Base-by-base conservation (phyloP, 2,113 vertebrate species). In the Alosa alosa region DNA sequence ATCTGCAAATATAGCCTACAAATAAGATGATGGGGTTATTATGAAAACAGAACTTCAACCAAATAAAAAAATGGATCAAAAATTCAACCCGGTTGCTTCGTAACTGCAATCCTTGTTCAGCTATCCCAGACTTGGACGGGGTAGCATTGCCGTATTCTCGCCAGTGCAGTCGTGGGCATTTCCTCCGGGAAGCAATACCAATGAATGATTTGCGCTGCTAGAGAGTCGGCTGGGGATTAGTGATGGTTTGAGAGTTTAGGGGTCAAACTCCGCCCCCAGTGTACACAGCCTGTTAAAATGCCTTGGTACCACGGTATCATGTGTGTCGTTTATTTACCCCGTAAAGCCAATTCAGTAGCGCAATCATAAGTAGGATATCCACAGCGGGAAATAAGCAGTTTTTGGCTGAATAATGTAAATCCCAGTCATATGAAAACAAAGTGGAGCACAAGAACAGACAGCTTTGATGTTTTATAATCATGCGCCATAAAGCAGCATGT, bases 181-280 rank as follows among this genome's bases (percentile, higher is more conserved):
- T 52, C 83, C 89, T 85, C 81, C 86, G 84, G 25, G 13, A 84
- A 83, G 90, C 85, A 84, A 82, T 82, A 82, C 52, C 84, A 87
- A 90, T 86, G 60, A 91, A 87, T 90, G 92, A 90, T 90, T 88
- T 90, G 89, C 87, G 90, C 87, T 90, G 87, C 82, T 46, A 36
- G 92, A 92, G 92, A 91, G 91, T 91, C 93, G 92, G 90, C 91
- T 87, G 85, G 86, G 90, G 93, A 93, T 94, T 94, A 93, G 92
- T 92, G 94, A 94, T 94, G 93, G 94, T 95, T 90, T 84, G 89
- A 93, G 92, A 93, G 92, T 92, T 92, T 89, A 85, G 92, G 92
- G 94, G 93, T 94, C 91, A 93, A 94, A 93, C 94, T 93, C 92
- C 93, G 94, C 95, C 95, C 93, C 94, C 91, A 90, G 91, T 89